Evolutionary conservation across 37 sponge, comb jelly and placozoan species (phyloP).

Genomic region (Aplysina aerophoba): DNA sequence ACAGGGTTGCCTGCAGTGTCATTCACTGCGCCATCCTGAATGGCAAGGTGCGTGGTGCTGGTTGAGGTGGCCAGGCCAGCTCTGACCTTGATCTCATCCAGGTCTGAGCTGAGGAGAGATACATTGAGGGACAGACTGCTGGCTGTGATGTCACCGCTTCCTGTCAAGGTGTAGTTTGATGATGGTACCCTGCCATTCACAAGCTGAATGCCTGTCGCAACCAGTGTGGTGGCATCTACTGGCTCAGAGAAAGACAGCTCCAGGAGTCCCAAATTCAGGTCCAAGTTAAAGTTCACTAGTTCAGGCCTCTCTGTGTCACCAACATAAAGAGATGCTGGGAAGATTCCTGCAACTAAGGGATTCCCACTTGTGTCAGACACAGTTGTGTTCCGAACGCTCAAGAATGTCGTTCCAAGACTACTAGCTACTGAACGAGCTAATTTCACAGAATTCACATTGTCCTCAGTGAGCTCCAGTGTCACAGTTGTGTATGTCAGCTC

Average conservation of each 20-base stretch:
- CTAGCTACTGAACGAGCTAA: conserved; percentile 51
- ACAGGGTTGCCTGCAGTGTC: conserved; percentile 35
- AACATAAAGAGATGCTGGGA: conserved; percentile 45
- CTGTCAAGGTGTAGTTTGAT: conserved; percentile 41
- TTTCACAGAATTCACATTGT: conserved; percentile 63
- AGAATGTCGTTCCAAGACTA: conserved; percentile 41
- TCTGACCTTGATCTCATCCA: conserved; percentile 67
- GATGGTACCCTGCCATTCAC: conserved; percentile 36
- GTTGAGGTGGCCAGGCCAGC: conserved; percentile 44
- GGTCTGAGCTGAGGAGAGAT: conserved; percentile 54
- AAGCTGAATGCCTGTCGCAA: conserved; percentile 61
- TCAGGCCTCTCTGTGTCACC: conserved; percentile 68
- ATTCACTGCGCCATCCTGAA: conserved; percentile 32
- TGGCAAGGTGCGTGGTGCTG: conserved; percentile 61
- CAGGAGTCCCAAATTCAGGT: conserved; percentile 62
- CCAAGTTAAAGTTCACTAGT: conserved; percentile 50
- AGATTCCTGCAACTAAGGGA: conserved; percentile 35
- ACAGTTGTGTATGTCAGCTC: conserved; percentile 39
- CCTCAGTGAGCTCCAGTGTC: conserved; percentile 39
- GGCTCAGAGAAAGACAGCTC: conserved; percentile 70
- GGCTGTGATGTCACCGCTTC: background rate
- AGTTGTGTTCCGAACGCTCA: conserved; percentile 51
- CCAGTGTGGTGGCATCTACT: conserved; percentile 50
- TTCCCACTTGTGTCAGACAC: conserved; percentile 70
- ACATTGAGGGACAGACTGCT: conserved; percentile 49